Percentiles rank a stretch among this genome's conserved stretches.
phyloP scores from a whole-genome alignment of 92 coral and sea anemone species.

The Montipora capitata region DNA sequence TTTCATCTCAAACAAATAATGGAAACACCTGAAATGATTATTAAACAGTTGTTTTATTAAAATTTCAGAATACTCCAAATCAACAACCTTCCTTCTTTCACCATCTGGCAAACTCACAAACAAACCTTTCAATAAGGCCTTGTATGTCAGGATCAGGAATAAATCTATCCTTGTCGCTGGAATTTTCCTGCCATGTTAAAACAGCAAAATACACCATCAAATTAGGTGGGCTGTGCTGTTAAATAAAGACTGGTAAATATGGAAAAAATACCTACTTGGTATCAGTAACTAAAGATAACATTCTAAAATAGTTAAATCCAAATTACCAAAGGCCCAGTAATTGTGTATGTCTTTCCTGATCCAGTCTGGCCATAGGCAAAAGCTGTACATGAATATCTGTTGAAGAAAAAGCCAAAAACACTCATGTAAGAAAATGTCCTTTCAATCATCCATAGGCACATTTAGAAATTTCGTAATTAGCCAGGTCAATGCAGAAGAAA shows the following conservation, averaged over 20 bases:
- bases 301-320: neutral
- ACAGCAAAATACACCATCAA: neutral
- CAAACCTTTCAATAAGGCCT: constrained; percentile 90
- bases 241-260: too few species aligned
- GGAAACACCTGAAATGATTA: constrained; percentile 82
- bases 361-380: constrained; percentile 99
- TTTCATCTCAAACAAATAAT: constrained; percentile 91
- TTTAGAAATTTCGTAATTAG: too few species aligned
- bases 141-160: constrained; percentile 86
- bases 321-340: constrained; percentile 96
- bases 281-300: neutral
- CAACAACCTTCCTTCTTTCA: too few species aligned
- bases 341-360: constrained; percentile 97
- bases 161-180: constrained; percentile 49
- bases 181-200: constrained; percentile 33
- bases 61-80: neutral
- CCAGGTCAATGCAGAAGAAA: too few species aligned
- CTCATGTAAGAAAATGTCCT: neutral
- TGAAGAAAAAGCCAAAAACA: neutral
- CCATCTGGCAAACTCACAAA: too few species aligned
- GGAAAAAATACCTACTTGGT: too few species aligned
- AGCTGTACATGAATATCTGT: constrained; percentile 96
- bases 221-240: too few species aligned
- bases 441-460: neutral
- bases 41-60: neutral